Conservation (phyloP, 2,888 invertebrate species). For the Cephalotes varians region DNA sequence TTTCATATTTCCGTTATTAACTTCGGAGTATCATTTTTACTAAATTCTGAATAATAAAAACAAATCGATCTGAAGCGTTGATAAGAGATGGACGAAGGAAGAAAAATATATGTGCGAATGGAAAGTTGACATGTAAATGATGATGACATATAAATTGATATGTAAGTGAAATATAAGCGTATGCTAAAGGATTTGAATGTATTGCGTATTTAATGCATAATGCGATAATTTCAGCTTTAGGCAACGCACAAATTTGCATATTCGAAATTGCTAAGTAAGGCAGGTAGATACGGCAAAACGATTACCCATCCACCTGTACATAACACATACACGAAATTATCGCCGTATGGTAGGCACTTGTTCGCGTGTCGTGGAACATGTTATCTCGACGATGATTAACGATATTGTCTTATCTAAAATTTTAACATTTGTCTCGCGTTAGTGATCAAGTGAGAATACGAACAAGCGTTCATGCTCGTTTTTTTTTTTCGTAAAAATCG, state of each 20-base stretch:
- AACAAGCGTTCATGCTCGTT: background rate
- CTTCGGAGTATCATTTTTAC: too few species aligned
- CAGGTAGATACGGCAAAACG: background rate
- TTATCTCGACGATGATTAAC: constrained; percentile 80
- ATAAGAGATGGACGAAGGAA: too few species aligned
- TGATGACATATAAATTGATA: too few species aligned
- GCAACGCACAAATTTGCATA: background rate
- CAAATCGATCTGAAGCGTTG: too few species aligned
- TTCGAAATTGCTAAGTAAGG: background rate
- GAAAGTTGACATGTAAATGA: too few species aligned
- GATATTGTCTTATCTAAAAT: constrained; percentile 75
- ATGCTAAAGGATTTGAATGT: background rate
- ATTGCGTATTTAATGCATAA: too few species aligned
- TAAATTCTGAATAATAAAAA: too few species aligned
- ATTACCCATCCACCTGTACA: background rate
- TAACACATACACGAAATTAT: background rate
- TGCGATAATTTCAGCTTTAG: background rate
- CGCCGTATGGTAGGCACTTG: background rate
- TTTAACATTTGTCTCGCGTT: constrained; percentile 60
- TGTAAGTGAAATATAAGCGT: too few species aligned
- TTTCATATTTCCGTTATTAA: too few species aligned
- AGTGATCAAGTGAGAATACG: constrained; percentile 48
- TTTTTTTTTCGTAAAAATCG: background rate
- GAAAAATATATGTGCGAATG: too few species aligned
- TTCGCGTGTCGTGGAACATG: constrained; percentile 38